Evolutionary conservation across 2,888 invertebrate genomes (phyloP).

Genomic region (Trissoscelio sp.): DNA sequence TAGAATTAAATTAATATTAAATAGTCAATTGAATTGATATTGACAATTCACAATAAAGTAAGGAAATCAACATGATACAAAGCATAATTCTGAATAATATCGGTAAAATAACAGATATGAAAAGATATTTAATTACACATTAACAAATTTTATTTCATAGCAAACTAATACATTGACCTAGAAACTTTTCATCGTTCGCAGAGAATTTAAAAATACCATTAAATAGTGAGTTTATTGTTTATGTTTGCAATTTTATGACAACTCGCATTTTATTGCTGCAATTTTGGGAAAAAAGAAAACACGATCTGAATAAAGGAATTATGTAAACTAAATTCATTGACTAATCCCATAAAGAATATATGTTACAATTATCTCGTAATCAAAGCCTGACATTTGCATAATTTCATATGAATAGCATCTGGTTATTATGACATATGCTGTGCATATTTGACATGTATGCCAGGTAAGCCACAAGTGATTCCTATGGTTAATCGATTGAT

Average conservation of each 20-base stretch:
- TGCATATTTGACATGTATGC: slow-evolving; percentile 8
- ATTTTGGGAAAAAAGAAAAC: neutral
- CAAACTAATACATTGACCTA: slow-evolving; percentile 10
- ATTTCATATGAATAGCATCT: slow-evolving; percentile 13
- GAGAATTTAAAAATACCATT: neutral
- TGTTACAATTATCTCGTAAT: too few species aligned
- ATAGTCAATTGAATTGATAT: too few species aligned
- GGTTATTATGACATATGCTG: slow-evolving; percentile 5
- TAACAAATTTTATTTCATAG: neutral
- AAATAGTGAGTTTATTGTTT: neutral
- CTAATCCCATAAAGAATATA: neutral
- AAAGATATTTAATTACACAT: neutral
- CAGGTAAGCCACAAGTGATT: neutral
- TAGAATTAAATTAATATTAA: too few species aligned
- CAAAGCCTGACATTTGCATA: neutral
- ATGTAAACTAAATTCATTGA: neutral
- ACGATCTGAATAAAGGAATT: neutral
- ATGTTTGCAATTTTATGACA: neutral
- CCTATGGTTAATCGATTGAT: neutral
- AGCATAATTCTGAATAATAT: too few species aligned
- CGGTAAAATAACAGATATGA: too few species aligned
- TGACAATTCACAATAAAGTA: too few species aligned
- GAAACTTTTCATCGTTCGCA: neutral
- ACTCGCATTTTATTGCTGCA: too few species aligned
- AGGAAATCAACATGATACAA: too few species aligned